Conservation (phyloP, 2,888 invertebrate species). For the Machimus atricapillus region DNA sequence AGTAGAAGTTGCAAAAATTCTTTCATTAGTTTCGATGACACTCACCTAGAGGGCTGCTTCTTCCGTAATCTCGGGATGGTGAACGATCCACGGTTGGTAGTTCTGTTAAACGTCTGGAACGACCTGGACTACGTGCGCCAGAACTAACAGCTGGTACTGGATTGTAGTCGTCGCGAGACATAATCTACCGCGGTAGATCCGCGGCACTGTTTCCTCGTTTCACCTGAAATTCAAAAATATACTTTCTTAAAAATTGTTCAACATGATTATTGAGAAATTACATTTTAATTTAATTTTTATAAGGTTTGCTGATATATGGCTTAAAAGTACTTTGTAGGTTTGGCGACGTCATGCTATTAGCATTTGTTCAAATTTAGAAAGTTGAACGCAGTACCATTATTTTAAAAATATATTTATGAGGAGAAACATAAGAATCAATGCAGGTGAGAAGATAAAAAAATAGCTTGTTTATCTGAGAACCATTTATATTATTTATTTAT, state of each 20-base stretch:
- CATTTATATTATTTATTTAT: too few species aligned
- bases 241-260: background rate
- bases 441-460: too few species aligned
- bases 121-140: constrained; percentile 69
- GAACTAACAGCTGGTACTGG: constrained; percentile 70
- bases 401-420: too few species aligned
- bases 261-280: background rate
- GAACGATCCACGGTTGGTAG: constrained; percentile 90
- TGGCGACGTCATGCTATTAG: too few species aligned
- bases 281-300: background rate
- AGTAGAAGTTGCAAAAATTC: constrained; percentile 37
- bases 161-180: constrained; percentile 65
- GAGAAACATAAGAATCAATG: too few species aligned
- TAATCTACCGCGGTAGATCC: constrained; percentile 63
- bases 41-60: constrained; percentile 67
- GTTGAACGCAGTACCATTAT: too few species aligned
- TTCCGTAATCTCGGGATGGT: constrained; percentile 80
- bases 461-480: too few species aligned
- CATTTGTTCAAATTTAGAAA: too few species aligned
- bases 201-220: constrained; percentile 53
- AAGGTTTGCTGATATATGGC: too few species aligned
- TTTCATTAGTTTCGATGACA: constrained; percentile 47
- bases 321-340: too few species aligned
- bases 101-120: constrained; percentile 71
- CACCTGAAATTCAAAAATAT: constrained; percentile 16